Base-by-base conservation (phyloP, 2,888 invertebrate species). In the Matsumyia berberina region DNA sequence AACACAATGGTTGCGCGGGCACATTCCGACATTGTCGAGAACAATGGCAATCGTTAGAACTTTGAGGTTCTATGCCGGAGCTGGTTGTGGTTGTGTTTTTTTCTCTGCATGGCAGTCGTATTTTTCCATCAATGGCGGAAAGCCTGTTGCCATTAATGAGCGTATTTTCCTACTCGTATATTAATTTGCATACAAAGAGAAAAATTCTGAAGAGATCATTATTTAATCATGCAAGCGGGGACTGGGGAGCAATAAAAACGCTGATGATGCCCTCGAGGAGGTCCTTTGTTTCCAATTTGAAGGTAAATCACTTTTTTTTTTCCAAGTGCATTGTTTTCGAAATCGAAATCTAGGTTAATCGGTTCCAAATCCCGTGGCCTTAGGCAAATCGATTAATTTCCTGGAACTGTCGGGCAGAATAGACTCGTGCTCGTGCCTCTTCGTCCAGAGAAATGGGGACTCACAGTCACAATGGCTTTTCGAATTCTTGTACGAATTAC, bases 11-110 rank as follows among this genome's bases (percentile, higher is more conserved):
- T 11, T 24, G 58, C 39, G 33, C 60, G 7, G 53, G 55, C 74
- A 37, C 64, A 74, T 37, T 46, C 74, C 64, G n/a, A 29, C 76
- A 66, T 55, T 82, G 64, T 57, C 55, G 44, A 60, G 72, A 82
- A 77, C 77, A 82, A 82, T 82, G 31, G 72, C 53, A 66, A 55
- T 82, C 66, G 72, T 72, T 82, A 77, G 46, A 66, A 72, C 44
- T 66, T 66, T 60, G 49, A 70, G 33, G 51, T 35, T 73, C 8
- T 55, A 17, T 57, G 7, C n/a, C n/a, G n/a, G n/a, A n/a, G n/a
- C n/a, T 11, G 24, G 24, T 9, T 11, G 42, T 29, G 19, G 31
- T 58, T 42, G 6, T 72, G 1, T 72, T 49, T 31, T 74, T 49
- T 74, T 57, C 55, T 55, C 62, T 69, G 69, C 66, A 73, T 46